These are phyloP conservation scores for Coracias cyanogaster DNA, from an alignment of 2,797 vertebrate species.

Conservation along the genomic window DNA sequence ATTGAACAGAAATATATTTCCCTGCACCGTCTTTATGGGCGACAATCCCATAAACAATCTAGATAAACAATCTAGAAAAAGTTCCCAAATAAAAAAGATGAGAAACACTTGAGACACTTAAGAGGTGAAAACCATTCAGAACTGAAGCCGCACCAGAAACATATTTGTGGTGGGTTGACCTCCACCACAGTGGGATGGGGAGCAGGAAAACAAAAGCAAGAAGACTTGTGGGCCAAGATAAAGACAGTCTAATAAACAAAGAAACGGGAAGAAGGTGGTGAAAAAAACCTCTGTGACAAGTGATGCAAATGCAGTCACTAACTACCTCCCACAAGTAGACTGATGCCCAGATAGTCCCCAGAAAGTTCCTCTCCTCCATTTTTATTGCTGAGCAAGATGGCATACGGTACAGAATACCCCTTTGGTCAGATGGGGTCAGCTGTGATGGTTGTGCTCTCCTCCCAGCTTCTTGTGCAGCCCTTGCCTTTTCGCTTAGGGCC, in stretches of 20 bases:
- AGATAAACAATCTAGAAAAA: background rate
- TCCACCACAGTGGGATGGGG: fast-evolving
- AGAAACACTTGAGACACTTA: background rate
- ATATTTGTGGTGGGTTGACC: background rate
- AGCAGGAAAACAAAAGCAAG: background rate
- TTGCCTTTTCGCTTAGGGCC: fast-evolving
- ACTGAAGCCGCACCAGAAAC: background rate
- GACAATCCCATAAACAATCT: no score
- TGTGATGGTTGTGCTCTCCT: background rate
- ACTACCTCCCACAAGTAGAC: background rate
- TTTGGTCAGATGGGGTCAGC: background rate
- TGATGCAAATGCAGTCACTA: background rate
- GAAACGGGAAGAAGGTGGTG: background rate
- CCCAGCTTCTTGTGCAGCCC: background rate
- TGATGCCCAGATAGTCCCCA: background rate
- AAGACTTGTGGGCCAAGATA: background rate
- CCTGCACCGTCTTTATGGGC: background rate
- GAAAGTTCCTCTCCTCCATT: background rate
- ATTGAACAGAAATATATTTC: background rate
- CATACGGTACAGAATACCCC: no score
- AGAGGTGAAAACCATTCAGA: background rate
- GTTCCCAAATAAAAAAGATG: background rate
- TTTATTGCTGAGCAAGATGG: background rate
- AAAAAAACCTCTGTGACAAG: background rate
- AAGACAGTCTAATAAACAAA: background rate